Evolutionary conservation across 2,113 vertebrate genomes (phyloP).

Genomic region (Octodon degus): DNA sequence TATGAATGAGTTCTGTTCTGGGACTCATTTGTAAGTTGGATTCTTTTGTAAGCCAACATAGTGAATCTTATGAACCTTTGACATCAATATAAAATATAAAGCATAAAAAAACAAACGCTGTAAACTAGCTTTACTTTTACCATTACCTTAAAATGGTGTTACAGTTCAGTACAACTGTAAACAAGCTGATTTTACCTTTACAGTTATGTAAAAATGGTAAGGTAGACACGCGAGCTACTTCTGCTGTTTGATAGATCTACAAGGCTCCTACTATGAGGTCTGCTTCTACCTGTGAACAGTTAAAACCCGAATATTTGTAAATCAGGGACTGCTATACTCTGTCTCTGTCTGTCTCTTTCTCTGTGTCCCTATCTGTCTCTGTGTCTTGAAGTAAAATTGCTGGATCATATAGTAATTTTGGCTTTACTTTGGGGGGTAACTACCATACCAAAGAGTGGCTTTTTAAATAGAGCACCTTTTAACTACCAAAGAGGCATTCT

Average conservation of each 20-base stretch:
- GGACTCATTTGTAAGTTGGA: not conserved
- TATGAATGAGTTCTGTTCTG: not conserved
- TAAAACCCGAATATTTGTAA: not conserved
- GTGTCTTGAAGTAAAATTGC: not conserved
- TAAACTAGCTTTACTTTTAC: not conserved
- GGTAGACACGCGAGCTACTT: not conserved
- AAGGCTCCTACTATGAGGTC: not conserved
- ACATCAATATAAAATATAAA: not conserved
- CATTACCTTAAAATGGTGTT: not conserved
- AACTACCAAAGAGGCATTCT: not conserved
- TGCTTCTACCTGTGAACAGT: not conserved
- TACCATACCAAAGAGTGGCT: not conserved
- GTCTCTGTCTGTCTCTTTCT: no score
- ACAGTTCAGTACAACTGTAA: not conserved
- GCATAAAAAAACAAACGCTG: not conserved
- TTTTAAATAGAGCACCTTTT: not conserved
- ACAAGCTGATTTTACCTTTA: not conserved
- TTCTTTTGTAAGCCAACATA: not conserved
- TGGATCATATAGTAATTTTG: not conserved
- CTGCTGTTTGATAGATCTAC: not conserved
- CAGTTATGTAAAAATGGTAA: not conserved
- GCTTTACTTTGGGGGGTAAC: not conserved
- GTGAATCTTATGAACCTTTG: not conserved
- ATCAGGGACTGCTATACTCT: not conserved
- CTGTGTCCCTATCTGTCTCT: no score